Conservation (phyloP, 2,113 vertebrate genomes). For the Heterocephalus glaber region DNA sequence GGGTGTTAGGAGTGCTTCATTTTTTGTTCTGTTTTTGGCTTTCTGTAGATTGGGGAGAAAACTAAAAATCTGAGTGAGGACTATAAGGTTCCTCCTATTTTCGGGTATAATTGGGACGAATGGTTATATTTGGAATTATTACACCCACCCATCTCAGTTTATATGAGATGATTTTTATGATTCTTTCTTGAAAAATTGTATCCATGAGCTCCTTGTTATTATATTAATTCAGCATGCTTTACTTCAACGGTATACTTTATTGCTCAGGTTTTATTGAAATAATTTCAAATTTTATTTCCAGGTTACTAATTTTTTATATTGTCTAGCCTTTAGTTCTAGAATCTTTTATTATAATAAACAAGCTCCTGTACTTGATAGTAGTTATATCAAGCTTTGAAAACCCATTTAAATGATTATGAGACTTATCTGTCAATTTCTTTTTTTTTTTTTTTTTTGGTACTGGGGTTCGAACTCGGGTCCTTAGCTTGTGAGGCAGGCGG, state of each 20-base stretch:
- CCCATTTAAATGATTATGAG: not conserved
- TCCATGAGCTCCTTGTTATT: not conserved
- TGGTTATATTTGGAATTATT: not conserved
- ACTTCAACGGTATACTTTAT: not conserved
- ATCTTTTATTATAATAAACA: not conserved
- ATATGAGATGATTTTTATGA: not conserved
- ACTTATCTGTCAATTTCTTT: not conserved
- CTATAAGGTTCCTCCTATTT: not conserved
- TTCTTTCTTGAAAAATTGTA: not conserved
- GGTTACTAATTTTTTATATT: not conserved
- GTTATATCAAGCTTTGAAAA: not conserved
- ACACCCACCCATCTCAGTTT: not conserved
- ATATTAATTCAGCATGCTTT: not conserved
- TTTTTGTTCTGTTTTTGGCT: slow-evolving; percentile 15
- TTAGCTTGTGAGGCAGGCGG: no score
- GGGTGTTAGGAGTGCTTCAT: not conserved
- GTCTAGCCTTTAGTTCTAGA: not conserved
- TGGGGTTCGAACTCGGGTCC: no score
- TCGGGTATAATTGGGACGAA: not conserved
- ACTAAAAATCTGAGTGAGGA: not conserved
- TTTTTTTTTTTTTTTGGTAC: no score
- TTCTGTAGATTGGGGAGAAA: not conserved
- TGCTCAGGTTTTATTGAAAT: slow-evolving; percentile 21
- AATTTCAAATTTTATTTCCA: slow-evolving; percentile 52
- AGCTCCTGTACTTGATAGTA: not conserved